Evolutionary conservation across 1,140 invertebrate genomes (phyloP).

Genomic region (Anadara kagoshimensis): DNA sequence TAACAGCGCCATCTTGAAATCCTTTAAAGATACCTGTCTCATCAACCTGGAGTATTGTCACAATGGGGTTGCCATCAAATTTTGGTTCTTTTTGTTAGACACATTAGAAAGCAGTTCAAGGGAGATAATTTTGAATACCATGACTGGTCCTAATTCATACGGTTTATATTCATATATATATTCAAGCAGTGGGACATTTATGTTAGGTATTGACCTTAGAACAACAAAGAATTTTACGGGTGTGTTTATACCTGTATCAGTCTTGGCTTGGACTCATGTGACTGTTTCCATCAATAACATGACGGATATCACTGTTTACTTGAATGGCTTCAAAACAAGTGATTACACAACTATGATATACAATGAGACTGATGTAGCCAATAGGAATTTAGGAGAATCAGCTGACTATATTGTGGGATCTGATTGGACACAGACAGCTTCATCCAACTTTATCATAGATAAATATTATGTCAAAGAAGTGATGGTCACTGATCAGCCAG

Average conservation of each 20-base stretch:
- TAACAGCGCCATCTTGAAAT: slow-evolving; percentile 6
- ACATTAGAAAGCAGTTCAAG: neutral
- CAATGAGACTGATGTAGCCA: neutral
- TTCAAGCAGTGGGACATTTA: neutral
- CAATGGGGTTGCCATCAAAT: slow-evolving; percentile 29
- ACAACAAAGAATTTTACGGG: slow-evolving; percentile 2
- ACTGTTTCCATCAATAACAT: slow-evolving; percentile 8
- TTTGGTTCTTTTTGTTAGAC: slow-evolving; percentile 22
- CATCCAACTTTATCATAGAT: slow-evolving; percentile 17
- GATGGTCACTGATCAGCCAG: neutral
- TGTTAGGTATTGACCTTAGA: slow-evolving; percentile 10
- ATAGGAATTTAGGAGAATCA: slow-evolving; percentile 7
- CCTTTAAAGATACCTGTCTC: slow-evolving; percentile 21
- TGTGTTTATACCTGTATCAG: neutral
- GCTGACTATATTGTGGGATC: slow-evolving; percentile 15
- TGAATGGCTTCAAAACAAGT: slow-evolving; percentile 25
- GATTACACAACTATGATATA: neutral
- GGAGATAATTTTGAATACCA: slow-evolving; percentile 11
- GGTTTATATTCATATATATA: slow-evolving; percentile 26
- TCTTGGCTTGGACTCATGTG: slow-evolving; percentile 27
- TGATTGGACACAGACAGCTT: neutral
- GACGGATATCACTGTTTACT: slow-evolving; percentile 5
- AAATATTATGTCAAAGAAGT: slow-evolving; percentile 21
- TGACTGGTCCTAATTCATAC: neutral
- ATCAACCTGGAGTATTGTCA: slow-evolving; percentile 35